Conservation (phyloP, 2,888 invertebrate genomes). For the Nebria salina region DNA sequence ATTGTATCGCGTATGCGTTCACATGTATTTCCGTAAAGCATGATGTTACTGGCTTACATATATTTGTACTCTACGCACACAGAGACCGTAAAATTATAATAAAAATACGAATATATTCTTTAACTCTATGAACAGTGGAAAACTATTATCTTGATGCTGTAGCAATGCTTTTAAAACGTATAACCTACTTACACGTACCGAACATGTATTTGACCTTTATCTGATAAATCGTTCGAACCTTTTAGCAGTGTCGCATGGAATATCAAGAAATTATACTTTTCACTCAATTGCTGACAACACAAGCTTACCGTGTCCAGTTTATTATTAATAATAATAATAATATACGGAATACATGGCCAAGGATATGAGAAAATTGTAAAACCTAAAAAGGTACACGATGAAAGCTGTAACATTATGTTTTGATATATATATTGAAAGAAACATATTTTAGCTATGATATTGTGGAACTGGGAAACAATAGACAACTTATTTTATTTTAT, state of each 20-base stretch:
- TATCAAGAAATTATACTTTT: background rate
- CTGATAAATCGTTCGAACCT: slow-evolving; percentile 15
- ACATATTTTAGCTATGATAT: too few relatives aligned
- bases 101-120: background rate
- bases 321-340: background rate
- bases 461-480: too few relatives aligned
- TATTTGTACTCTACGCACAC: background rate
- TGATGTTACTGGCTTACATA: background rate
- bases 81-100: background rate
- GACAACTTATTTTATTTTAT: too few relatives aligned
- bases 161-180: slow-evolving; percentile 39
- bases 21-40: background rate
- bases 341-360: background rate
- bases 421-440: background rate
- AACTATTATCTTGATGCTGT: slow-evolving; percentile 37
- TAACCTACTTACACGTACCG: slow-evolving; percentile 22
- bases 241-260: slow-evolving; percentile 13
- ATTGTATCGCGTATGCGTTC: background rate
- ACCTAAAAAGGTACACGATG: background rate
- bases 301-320: background rate
- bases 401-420: background rate
- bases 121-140: slow-evolving; percentile 22
- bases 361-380: background rate
- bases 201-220: background rate
- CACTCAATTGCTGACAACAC: background rate